Base-by-base conservation (phyloP, 2,888 invertebrate genomes). In the Coenonympha arcania region DNA sequence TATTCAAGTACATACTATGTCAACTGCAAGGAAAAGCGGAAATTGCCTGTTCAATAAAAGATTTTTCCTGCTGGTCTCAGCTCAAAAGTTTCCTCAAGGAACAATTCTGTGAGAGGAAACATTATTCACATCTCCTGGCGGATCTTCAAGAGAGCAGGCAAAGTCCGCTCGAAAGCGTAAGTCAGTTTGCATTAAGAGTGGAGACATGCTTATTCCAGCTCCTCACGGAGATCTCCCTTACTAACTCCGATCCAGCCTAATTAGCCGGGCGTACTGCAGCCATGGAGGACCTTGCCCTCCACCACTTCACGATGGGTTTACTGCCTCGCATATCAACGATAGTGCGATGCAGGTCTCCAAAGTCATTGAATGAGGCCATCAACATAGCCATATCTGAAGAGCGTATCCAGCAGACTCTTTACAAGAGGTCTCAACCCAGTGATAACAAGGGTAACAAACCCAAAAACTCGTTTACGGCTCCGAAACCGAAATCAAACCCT, bases 251-350 rank as follows among this genome's bases (percentile, higher is more conserved):
- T 52, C 31, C 16, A 4, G 37, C 30, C 15, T 62, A 62, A 50
- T n/a, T 64, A 5, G 3, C 50, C 1, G 64, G 61, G 2, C 52
- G 62, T 0, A 56, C 53, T 1, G 62, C 62, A 3, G 59, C 62
- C 1, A 64, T 63, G 61, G 58, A 63, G 24, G 65, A 62, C 1
- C 18, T 64, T 15, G 63, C 61, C 6, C 50, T 64, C 0, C 56
- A 62, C 13, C 50, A 48, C 8, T 58, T 58, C 36, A 9, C 41
- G 3, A 41, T 55, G 26, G 57, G 56, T 1, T 24, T 60, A 3
- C 30, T 41, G 3, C 49, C 60, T 5, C 31, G 41, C 5, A 43
- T 58, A 2, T 60, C 55, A 0, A 55, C 30, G 13, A 33, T 60
- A 1, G 40, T 60, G 0, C 33, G 58, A 11, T 49, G 58, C 30